Conservation (phyloP, 2,888 invertebrate species). For the Acrocyrtus sp. region DNA sequence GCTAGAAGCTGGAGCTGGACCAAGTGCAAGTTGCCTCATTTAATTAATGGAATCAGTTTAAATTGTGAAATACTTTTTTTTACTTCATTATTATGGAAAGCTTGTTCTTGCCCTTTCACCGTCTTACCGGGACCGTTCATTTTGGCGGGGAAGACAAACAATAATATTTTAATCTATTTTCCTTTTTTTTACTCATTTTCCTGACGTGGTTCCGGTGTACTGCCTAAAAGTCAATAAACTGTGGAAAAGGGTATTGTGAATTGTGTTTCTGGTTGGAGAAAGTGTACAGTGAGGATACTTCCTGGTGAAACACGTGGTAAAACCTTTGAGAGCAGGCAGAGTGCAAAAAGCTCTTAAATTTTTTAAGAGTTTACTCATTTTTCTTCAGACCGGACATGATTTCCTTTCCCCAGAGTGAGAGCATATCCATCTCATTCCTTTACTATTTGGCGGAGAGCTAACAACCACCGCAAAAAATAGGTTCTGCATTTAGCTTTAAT, state of each 20-base stretch:
- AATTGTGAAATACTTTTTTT: too few relatives aligned
- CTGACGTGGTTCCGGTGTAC: neutral
- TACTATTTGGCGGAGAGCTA: slow-evolving; percentile 31
- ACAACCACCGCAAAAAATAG: too few relatives aligned
- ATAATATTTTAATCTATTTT: neutral
- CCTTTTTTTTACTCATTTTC: neutral
- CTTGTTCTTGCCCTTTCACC: too few relatives aligned
- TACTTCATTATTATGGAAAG: too few relatives aligned
- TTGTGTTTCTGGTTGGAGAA: neutral
- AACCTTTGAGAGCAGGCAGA: slow-evolving; percentile 5
- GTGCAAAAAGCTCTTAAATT: slow-evolving; percentile 41
- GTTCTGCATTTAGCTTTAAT: neutral
- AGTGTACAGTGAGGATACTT: slow-evolving; percentile 13
- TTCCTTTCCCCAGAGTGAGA: slow-evolving; percentile 33
- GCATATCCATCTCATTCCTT: slow-evolving; percentile 46
- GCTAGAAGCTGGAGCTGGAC: too few relatives aligned
- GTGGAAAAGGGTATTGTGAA: neutral
- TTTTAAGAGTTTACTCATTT: slow-evolving; percentile 46
- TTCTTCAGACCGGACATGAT: slow-evolving; percentile 47
- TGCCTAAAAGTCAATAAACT: neutral
- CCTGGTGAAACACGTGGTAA: slow-evolving; percentile 31
- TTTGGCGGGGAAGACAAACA: too few relatives aligned
- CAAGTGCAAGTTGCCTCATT: too few relatives aligned
- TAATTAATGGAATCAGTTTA: too few relatives aligned
- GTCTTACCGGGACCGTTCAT: too few relatives aligned